Conservation (phyloP, 2,888 invertebrate genomes). For the Diaprepes abbreviatus region DNA sequence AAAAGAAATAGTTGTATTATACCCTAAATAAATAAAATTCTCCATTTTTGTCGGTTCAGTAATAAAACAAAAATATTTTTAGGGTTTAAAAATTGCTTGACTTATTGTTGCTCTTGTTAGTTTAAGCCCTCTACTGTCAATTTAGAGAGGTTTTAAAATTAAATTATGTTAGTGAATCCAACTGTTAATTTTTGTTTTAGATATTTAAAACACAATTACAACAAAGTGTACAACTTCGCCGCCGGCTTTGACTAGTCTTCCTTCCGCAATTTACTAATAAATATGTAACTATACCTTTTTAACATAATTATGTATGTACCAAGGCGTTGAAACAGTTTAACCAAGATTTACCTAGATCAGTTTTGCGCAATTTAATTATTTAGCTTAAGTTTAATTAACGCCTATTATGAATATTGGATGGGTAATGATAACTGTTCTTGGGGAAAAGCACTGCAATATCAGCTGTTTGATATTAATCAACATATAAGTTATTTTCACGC, state of each 20-base stretch:
- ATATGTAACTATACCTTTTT: neutral
- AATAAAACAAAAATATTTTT: no score
- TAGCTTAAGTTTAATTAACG: neutral
- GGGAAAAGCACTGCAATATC: neutral
- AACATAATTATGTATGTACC: conserved; percentile 2
- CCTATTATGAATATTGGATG: neutral
- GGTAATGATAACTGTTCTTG: neutral
- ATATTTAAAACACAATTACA: no score
- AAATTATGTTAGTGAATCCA: no score
- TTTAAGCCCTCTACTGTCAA: no score
- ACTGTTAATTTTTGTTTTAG: no score
- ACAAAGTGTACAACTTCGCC: no score
- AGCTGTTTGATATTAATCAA: neutral
- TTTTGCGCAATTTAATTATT: neutral
- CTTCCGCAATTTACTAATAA: neutral
- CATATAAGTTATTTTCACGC: neutral
- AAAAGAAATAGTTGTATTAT: no score
- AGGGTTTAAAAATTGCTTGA: no score
- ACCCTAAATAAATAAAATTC: no score
- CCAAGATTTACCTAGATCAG: neutral
- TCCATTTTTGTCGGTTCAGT: no score
- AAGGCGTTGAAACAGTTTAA: conserved; percentile 16
- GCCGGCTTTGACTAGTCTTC: neutral
- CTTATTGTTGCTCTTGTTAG: no score
- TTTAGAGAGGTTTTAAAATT: no score